Conservation (phyloP, 2,888 invertebrate species). For the Polietes domitor region DNA sequence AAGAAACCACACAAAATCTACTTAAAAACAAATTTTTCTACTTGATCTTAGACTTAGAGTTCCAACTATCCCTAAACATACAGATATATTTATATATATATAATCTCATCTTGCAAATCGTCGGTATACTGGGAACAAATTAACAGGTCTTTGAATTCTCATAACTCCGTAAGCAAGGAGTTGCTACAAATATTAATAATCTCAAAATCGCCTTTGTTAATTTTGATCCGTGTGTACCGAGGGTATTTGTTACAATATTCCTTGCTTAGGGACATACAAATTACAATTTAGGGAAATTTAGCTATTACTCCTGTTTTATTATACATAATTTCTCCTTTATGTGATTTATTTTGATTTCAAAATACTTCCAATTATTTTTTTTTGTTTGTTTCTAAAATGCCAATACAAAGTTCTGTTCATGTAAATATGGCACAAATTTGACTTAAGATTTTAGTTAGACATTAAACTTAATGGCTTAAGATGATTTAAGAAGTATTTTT, state of each 20-base stretch:
- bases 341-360: background rate
- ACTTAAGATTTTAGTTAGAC: background rate
- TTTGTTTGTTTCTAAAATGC: no score
- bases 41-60: slow-evolving; percentile 25
- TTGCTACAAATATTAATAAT: no score
- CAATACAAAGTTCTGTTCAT: background rate
- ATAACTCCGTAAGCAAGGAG: no score
- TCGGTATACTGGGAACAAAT: no score
- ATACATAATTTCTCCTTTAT: background rate
- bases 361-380: slow-evolving; percentile 2
- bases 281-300: slow-evolving; percentile 13
- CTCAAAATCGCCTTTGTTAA: no score
- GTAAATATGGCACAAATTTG: slow-evolving; percentile 22
- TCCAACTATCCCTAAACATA: background rate
- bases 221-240: no score
- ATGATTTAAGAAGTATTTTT: slow-evolving; percentile 1
- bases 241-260: background rate
- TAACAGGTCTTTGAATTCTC: no score
- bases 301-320: background rate
- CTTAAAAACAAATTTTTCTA: slow-evolving; percentile 24
- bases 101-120: no score
- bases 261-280: slow-evolving; percentile 17
- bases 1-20: background rate
- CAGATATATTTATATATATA: background rate
- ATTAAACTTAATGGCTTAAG: background rate